Base-by-base conservation (phyloP, 2,888 invertebrate genomes). In the Orthosia gothica region DNA sequence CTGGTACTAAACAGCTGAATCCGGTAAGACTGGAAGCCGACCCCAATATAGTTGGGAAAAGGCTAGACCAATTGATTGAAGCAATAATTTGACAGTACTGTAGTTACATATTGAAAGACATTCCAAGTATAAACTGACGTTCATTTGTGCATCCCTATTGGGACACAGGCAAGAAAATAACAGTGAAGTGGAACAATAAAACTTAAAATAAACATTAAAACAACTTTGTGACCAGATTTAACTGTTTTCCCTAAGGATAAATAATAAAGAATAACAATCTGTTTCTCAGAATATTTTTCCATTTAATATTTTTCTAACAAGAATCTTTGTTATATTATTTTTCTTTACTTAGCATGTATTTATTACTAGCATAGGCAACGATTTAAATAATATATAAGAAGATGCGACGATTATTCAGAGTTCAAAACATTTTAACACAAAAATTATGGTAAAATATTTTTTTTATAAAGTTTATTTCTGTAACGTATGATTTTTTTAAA, bases 241-340 rank as follows among this genome's bases (percentile, higher is more conserved):
- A 52, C 11, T 52, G 9, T 26, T 16, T 13, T 15, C 4, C 3
- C 3, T 20, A 1, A 12, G 55, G 5, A 55, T 7, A 55, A 23
- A 3, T 2, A 16, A 9, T 0, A 52, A 7, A 5, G 23, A 50
- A 2, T 3, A 2, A 5, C 0, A 0, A 9, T 1, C 0, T 20
- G 5, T 18, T 50, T 4, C 9, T 16, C 18, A 2, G 4, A 18
- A 0, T 32, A 3, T 26, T 76, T 54, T n/a, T 15, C 54, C 3
- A 23, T 45, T 20, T 4, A 75, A 70, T 75, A 62, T 75, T 77
- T 75, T 70, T 61, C 13, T 20, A 16, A 3, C 18, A 50, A 5
- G 0, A 26, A 55, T 50, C 9, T 9, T 7, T 12, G 0, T 0
- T 45, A 50, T 18, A 0, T 2, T 1, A 0, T 20, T 11, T n/a